These are phyloP conservation scores for Cavia aperea DNA, from an alignment of 2,113 vertebrate genomes.

Conservation along the genomic window DNA sequence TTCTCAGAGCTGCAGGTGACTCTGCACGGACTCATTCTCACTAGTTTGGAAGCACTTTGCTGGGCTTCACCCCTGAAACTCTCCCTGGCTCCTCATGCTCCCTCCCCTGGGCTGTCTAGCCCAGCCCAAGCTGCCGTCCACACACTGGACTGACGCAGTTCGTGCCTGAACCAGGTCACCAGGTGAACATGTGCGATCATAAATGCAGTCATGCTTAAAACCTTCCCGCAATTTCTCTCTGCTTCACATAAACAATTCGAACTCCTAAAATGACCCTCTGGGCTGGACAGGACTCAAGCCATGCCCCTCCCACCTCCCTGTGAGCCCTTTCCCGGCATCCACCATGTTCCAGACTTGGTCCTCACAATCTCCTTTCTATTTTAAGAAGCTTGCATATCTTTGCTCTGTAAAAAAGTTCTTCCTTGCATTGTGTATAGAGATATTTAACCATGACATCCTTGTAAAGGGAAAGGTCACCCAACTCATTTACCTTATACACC, in stretches of 20 bases:
- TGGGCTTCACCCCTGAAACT: background rate
- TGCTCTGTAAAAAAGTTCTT: background rate
- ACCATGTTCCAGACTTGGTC: background rate
- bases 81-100: fast-evolving
- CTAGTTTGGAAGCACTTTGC: background rate
- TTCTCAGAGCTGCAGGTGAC: background rate
- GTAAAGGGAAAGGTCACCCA: background rate
- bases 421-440: background rate
- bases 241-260: background rate
- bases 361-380: fast-evolving
- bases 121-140: fast-evolving
- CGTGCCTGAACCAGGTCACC: background rate
- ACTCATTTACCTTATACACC: background rate
- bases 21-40: background rate
- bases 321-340: too few relatives aligned
- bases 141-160: background rate
- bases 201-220: background rate
- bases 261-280: background rate
- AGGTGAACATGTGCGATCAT: background rate
- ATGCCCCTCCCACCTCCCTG: fast-evolving
- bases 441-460: background rate
- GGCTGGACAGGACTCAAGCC: too few relatives aligned
- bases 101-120: too few relatives aligned
- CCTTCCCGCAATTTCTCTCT: background rate
- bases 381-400: background rate